Evolutionary conservation across 2,113 vertebrate species (phyloP), one percentile per base, ranked within the genome.

Genomic region (Macrotis lagotis): DNA sequence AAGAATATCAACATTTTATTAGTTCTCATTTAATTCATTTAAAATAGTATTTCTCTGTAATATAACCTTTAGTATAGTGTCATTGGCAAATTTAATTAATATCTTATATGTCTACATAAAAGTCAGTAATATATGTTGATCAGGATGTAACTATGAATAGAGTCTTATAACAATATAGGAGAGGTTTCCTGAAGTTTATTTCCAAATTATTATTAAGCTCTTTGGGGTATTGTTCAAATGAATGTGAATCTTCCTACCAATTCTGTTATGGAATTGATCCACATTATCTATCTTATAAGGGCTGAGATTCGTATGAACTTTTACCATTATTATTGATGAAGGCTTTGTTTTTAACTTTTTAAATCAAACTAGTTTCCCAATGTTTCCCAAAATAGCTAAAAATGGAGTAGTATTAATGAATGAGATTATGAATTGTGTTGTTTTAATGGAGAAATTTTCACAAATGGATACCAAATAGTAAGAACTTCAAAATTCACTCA

Each of bases 101-200:
- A 37, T 37, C 28, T 10, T 55, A 66, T 16, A 37, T 66, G 31
- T 66, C 12, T 37, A 37, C 12, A 53, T 47, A n/a, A 3, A 88
- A 74, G 50, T 1, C 53, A 8, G 26, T 92, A 25, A 92, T 92
- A 92, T 93, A 53, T 94, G 94, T 49, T 92, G 50, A 59, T 50
- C 0, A 93, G 3, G 8, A 1, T 91, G 1, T 52, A 50, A 44
- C n/a, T 25, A 16, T 22, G 44, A 22, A n/a, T 28, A 90, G 3
- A 90, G n/a, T 0, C 59, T 66, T 66, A n/a, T 8, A 74, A 1
- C 31, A 74, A 44, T 83, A 44, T 44, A 44, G 7, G 19, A 44
- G 37, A 83, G 5, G n/a, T 83, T 83, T 83, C 19, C n/a, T 44
- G n/a, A 83, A 83, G n/a, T 74, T 22, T 44, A 83, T 24, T 24